These are phyloP conservation scores for Villa cingulata DNA, from an alignment of 2,888 invertebrate genomes.

Conservation along the genomic window DNA sequence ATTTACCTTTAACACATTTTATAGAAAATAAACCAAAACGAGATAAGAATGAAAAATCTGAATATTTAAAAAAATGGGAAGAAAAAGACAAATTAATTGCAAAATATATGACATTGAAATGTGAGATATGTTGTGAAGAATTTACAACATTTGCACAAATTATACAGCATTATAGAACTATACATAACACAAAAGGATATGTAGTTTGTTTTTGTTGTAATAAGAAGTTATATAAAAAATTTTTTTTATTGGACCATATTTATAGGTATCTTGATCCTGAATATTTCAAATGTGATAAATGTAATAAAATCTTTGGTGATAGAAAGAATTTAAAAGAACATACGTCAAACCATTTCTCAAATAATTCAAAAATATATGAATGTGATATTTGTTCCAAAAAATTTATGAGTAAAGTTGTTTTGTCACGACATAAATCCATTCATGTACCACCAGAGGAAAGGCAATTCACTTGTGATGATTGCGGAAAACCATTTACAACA, in stretches of 20 bases:
- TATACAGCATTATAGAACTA: conserved; percentile 26
- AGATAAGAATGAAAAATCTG: conserved; percentile 6
- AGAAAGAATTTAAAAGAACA: conserved; percentile 32
- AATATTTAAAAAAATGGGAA: conserved; percentile 14
- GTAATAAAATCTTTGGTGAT: conserved; percentile 29
- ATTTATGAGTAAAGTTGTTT: conserved; percentile 28
- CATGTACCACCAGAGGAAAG: conserved; percentile 28
- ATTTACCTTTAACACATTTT: neutral
- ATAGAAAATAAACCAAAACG: neutral
- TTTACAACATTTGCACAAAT: conserved; percentile 26
- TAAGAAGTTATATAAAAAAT: conserved; percentile 29
- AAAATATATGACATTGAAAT: conserved; percentile 27
- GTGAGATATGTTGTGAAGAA: conserved; percentile 25
- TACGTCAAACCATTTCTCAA: conserved; percentile 29
- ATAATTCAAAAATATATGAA: conserved; percentile 26
- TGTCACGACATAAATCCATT: conserved; percentile 29
- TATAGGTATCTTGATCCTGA: conserved; percentile 31
- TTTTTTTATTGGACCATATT: conserved; percentile 30
- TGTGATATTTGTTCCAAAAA: conserved; percentile 30
- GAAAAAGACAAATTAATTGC: conserved; percentile 29
- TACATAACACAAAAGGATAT: conserved; percentile 28
- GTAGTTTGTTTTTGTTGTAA: conserved; percentile 31
- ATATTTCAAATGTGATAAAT: conserved; percentile 30
- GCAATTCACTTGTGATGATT: conserved; percentile 22
- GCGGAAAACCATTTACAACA: conserved; percentile 28